Percentiles rank a stretch among this genome's conserved stretches.
These are phyloP conservation scores for Pseudopodoces humilis DNA, from an alignment of 2,113 vertebrate species.

Conservation along the genomic window DNA sequence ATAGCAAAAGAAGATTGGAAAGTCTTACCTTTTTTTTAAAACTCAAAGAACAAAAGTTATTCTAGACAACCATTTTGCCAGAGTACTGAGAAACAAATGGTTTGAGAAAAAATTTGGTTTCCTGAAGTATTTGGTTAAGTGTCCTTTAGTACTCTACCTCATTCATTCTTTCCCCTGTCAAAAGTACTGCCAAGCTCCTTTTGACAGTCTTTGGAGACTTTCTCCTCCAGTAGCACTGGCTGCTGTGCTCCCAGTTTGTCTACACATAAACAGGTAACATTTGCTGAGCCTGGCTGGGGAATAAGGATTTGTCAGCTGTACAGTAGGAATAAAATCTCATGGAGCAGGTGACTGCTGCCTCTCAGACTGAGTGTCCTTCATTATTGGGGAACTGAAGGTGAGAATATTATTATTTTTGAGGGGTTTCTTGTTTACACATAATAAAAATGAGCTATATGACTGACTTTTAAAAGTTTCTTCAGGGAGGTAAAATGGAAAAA, in stretches of 20 bases:
- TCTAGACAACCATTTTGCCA: neutral
- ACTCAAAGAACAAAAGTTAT: neutral
- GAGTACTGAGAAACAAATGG: neutral
- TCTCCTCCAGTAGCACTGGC: neutral
- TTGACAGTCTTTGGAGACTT: neutral
- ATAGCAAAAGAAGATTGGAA: neutral
- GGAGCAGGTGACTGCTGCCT: neutral
- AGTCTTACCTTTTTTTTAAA: neutral
- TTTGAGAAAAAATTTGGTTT: neutral
- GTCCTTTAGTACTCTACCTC: neutral
- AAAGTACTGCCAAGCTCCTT: neutral
- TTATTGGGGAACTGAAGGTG: neutral
- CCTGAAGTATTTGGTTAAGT: neutral
- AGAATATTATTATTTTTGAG: neutral
- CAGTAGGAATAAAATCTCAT: neutral
- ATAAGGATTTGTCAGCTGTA: neutral
- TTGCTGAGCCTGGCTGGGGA: neutral
- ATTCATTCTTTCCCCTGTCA: neutral
- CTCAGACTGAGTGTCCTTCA: neutral
- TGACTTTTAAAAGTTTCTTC: neutral
- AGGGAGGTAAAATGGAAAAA: neutral
- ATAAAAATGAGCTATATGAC: neutral
- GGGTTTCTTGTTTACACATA: neutral
- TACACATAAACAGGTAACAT: neutral
- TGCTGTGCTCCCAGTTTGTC: neutral